Conservation (phyloP, 2,797 vertebrate genomes). For the Pangasius krempfi region DNA sequence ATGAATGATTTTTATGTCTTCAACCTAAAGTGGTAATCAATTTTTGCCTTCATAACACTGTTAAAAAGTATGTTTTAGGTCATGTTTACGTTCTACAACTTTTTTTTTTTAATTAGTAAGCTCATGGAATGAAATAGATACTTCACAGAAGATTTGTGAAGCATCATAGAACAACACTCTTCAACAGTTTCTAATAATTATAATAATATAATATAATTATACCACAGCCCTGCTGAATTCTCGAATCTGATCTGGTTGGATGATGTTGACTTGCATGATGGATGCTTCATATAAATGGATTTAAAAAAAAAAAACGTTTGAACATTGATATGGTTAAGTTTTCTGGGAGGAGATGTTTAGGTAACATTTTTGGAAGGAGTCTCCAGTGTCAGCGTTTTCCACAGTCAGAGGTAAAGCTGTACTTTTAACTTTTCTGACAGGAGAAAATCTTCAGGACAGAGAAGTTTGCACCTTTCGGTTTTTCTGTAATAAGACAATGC, state of each 20-base stretch:
- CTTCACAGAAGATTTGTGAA: background rate
- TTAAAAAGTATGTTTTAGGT: background rate
- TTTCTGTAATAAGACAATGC: background rate
- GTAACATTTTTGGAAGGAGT: background rate
- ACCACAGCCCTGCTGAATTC: background rate
- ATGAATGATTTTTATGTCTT: too few relatives aligned
- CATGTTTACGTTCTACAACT: background rate
- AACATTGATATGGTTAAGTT: background rate
- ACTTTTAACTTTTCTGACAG: background rate
- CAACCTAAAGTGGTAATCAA: background rate
- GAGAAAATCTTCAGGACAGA: background rate
- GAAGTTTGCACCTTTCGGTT: background rate
- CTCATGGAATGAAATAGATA: background rate
- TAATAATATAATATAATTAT: background rate
- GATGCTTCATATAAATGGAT: background rate
- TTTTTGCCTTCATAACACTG: background rate
- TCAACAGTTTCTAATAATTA: background rate
- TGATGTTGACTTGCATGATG: background rate
- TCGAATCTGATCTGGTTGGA: background rate
- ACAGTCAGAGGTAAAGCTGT: background rate
- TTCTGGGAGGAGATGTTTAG: background rate
- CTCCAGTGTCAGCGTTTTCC: background rate
- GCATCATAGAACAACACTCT: background rate
- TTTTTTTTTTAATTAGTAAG: background rate
- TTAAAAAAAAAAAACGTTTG: background rate